Conservation (phyloP, 2,113 vertebrate species). For the Microtus pennsylvanicus region DNA sequence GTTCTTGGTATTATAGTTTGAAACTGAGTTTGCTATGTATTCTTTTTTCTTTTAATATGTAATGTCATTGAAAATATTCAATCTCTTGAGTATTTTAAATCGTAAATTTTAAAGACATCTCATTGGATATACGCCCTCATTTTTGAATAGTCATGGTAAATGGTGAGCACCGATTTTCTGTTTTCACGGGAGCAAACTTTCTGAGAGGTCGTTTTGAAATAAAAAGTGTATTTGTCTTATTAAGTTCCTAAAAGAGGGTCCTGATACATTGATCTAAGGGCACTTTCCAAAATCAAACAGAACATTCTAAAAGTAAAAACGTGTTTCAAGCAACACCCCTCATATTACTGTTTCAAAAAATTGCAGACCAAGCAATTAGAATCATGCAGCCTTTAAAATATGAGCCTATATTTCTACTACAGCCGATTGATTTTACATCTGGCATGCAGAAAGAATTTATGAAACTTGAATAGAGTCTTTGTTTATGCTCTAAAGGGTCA, state of each 20-base stretch:
- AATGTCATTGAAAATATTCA: neutral
- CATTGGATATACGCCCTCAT: neutral
- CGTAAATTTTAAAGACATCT: neutral
- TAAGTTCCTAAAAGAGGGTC: conserved; percentile 27
- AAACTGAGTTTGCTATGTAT: neutral
- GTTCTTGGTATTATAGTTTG: neutral
- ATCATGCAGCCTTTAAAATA: conserved; percentile 80
- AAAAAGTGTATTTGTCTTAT: conserved; percentile 21
- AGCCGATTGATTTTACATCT: conserved; percentile 87
- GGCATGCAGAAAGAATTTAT: conserved; percentile 80
- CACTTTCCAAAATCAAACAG: conserved; percentile 68
- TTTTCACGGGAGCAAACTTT: neutral
- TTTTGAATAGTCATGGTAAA: neutral
- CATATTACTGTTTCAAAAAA: conserved; percentile 67
- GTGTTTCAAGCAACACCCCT: conserved; percentile 72
- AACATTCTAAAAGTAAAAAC: conserved; percentile 74
- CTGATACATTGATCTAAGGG: neutral
- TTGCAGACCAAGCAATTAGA: conserved; percentile 74
- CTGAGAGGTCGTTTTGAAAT: conserved; percentile 50
- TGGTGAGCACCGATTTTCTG: neutral
- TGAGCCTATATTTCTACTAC: conserved; percentile 76
- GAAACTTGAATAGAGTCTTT: conserved; percentile 85
- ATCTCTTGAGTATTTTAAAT: neutral
- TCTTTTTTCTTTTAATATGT: neutral
- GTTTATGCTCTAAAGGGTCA: conserved; percentile 76